Conservation (phyloP, 2,113 vertebrate species). For the Balaenoptera acutorostrata region DNA sequence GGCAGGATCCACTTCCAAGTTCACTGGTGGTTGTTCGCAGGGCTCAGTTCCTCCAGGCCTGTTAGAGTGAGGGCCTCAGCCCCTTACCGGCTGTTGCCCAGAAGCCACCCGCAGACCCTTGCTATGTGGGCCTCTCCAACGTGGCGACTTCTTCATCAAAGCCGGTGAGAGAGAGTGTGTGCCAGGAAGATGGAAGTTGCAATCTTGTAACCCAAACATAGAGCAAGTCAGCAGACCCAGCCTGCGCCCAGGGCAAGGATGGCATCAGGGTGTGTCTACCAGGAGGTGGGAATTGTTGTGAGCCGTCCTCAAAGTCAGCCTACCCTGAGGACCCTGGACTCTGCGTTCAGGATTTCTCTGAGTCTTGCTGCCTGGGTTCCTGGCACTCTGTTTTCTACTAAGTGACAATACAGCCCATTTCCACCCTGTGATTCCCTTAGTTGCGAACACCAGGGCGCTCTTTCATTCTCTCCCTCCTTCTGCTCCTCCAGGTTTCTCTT, state of each 20-base stretch:
- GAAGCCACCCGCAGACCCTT: background rate
- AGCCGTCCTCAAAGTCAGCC: background rate
- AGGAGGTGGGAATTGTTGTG: background rate
- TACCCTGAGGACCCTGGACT: too few relatives aligned
- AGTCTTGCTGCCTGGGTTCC: background rate
- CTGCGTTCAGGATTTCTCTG: background rate
- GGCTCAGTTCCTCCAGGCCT: background rate
- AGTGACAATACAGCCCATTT: background rate
- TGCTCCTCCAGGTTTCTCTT: background rate
- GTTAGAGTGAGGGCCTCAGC: background rate
- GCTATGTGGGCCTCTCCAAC: background rate
- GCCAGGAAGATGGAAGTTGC: background rate
- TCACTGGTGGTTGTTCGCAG: background rate
- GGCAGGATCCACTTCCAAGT: background rate
- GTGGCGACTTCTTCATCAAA: background rate
- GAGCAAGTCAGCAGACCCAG: background rate
- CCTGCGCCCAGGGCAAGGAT: background rate
- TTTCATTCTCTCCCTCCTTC: background rate
- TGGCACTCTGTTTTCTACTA: background rate
- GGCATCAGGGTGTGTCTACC: too few relatives aligned
- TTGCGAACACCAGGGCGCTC: rapidly evolving
- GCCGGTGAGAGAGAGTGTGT: background rate
- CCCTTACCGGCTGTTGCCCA: background rate
- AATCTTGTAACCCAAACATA: background rate
- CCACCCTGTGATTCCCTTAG: background rate